Evolutionary conservation across 2,797 vertebrate species (phyloP), one percentile per base, ranked within the genome.

Genomic region (Microhierax caerulescens): DNA sequence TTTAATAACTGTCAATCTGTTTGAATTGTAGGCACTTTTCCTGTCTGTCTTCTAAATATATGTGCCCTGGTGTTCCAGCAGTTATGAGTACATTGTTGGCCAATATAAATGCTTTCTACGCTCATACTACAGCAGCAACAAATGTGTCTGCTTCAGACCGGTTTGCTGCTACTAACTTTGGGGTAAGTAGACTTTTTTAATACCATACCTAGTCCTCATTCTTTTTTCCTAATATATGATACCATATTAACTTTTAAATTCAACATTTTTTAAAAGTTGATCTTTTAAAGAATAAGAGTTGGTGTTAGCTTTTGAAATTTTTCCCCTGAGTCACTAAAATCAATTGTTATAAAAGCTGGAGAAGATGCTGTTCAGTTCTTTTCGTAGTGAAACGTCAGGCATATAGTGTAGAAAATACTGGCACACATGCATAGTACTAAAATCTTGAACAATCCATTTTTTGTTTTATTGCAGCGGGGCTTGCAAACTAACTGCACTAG

Each of bases 31-130:
- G 99, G 96, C 99, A 99, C 97, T 99, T 99, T 91, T 99, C 99
- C 63, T 99, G 99, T 97, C 98, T 99, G 2, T 99, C 99, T 34
- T 99, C 99, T 70, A 99, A 99, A 94, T 99, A 99, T 97, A 99
- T 99, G 99, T 99, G 99, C 91, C 98, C 99, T 2, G 99, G 99
- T 24, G 99, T 99, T 65, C 99, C 99, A 61, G 99, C 99, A 34
- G 99, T 99, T 95, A 99, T 99, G 99, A 99, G 99, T 90, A 99
- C 99, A 14, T 94, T 99, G 97, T 97, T 99, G 88, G 99, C 99
- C 51, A 99, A 99, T 91, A 99, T 99, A 94, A 99, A 99, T 23
- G 99, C 99, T 72, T 99, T 99, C 97, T 99, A 99, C 39, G 99
- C 99, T 77, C 99, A 99, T 95, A 99, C 99, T 67, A 98, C 98